Evolutionary conservation across 2,113 vertebrate species (phyloP).

Genomic region (Ciconia maguari): DNA sequence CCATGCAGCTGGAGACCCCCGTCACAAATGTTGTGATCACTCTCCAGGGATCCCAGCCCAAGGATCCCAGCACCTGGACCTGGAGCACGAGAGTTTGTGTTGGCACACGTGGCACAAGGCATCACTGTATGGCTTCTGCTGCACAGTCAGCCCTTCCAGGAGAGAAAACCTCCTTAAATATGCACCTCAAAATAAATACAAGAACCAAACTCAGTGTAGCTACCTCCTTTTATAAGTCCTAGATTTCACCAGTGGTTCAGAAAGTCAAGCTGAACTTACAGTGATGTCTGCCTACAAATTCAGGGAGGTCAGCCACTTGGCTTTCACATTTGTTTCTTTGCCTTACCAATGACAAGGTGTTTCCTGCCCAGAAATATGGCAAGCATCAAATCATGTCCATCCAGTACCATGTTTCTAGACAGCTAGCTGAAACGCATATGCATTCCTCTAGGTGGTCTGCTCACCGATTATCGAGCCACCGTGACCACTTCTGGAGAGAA

Average conservation of each 20-base stretch:
- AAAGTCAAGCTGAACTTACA: background rate
- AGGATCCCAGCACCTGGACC: background rate
- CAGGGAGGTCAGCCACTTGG: background rate
- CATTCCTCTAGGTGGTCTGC: background rate
- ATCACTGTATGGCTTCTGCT: background rate
- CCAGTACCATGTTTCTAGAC: background rate
- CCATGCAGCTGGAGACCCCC: background rate
- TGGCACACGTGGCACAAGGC: background rate
- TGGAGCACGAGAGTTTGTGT: background rate
- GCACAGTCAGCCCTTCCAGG: background rate
- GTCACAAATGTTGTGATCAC: accelerated
- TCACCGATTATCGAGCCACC: background rate
- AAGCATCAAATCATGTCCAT: background rate
- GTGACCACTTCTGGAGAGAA: background rate
- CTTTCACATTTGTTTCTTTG: background rate
- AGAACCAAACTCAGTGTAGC: background rate
- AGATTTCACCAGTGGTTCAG: background rate
- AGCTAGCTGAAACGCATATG: accelerated
- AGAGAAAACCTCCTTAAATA: background rate
- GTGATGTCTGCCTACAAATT: background rate
- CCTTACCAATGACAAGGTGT: background rate
- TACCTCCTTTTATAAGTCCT: background rate
- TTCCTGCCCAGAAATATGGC: background rate
- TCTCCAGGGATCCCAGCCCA: background rate
- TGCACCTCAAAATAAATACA: background rate